Evolutionary conservation across 2,888 invertebrate genomes (phyloP), one percentile per base, ranked within the genome.

Genomic region (Nasonia oneida): DNA sequence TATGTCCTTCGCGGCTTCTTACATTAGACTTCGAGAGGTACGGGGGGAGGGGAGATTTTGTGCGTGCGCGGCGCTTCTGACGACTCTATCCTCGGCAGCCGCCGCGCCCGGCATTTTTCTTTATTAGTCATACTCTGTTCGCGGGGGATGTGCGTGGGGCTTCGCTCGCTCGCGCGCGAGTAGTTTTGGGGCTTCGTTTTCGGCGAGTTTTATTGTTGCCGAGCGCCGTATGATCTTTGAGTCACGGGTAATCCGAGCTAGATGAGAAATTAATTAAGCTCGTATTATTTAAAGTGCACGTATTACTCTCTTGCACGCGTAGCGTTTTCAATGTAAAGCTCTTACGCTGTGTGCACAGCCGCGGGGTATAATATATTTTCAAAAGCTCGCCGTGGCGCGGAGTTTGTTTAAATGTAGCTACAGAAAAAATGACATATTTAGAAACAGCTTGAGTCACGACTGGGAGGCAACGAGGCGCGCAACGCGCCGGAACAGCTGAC

Each of bases 1-100:
- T 82, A 87, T 84, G 87, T 84, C 76, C 81, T 86, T 80, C 84
- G 86, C 75, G 86, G 81, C 85, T 86, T 87, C 81, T 86, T 87
- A 81, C 73, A 80, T 81, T n/a, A 61, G 57, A 67, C 83, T 83
- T 71, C 64, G 76, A 71, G 75, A 71, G 81, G 81, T 29, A 29
- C 1, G 29, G 12, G 81, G 67, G 64, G 61, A 8, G 37, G 15
- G 81, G 67, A 53, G 47, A 8, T 15, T 39, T 74, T 76, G 64
- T n/a, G 57, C 80, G 47, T 80, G 33, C 12, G 53, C 39, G 29
- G 6, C 50, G 1, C 70, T 42, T 18, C 73, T 39, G 15, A 39
- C 57, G n/a, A 33, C n/a, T 81, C 37, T 3, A 37, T 37, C n/a
- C 12, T 64, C 50, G 5, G 15, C 23, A 15, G 67, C 61, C 12